These are phyloP conservation scores for Virgularia gustaviana DNA, from an alignment of 92 coral and sea anemone genomes.

Conservation along the genomic window DNA sequence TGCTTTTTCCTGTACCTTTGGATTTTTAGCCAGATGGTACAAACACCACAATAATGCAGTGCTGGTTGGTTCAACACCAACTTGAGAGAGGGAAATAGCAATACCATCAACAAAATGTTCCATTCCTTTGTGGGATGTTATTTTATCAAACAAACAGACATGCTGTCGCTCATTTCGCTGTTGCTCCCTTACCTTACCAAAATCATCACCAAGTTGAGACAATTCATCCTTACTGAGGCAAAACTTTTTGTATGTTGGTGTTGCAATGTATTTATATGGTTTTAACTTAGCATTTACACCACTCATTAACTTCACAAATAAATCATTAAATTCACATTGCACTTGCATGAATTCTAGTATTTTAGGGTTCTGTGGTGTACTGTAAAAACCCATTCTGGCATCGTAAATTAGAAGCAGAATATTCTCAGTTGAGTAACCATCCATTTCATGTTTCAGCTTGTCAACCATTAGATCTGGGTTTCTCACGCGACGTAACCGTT, in stretches of 20 bases:
- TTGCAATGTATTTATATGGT: too few relatives aligned
- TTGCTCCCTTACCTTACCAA: background rate
- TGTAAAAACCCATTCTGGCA: background rate
- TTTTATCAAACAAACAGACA: background rate
- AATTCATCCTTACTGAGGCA: background rate
- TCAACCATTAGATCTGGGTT: background rate
- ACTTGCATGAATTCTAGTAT: background rate
- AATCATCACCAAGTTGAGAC: background rate
- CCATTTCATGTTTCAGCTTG: background rate
- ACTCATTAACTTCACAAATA: background rate
- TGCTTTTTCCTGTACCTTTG: background rate
- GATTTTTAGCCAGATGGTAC: background rate
- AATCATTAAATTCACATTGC: background rate
- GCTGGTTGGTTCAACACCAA: background rate
- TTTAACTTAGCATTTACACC: background rate
- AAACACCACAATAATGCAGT: background rate
- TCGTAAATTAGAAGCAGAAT: background rate
- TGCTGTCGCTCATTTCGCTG: background rate
- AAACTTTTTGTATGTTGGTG: background rate
- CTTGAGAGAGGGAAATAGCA: background rate
- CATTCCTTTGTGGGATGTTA: background rate
- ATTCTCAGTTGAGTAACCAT: background rate
- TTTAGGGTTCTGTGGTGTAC: background rate
- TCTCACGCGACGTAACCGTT: background rate
- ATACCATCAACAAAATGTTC: background rate